These are phyloP conservation scores for Drosophila saltans DNA, from an alignment of 1,140 invertebrate species.

Conservation along the genomic window DNA sequence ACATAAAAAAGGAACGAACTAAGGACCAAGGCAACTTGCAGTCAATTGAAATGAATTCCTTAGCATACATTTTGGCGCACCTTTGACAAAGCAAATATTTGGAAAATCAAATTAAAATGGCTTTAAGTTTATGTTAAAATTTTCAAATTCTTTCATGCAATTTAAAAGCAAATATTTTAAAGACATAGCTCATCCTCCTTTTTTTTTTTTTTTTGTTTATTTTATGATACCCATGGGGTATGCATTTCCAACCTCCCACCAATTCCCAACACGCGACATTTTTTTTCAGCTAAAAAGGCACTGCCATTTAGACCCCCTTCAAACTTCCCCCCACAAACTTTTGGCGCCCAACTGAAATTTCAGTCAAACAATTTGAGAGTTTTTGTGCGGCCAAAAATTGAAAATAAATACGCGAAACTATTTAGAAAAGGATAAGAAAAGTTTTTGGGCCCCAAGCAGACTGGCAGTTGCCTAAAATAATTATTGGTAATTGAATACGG, in stretches of 20 bases:
- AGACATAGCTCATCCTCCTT: neutral
- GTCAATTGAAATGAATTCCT: neutral
- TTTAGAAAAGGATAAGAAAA: constrained; percentile 25
- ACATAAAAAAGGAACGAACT: neutral
- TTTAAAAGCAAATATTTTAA: constrained; percentile 5
- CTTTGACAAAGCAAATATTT: constrained; percentile 1
- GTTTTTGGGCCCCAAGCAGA: neutral
- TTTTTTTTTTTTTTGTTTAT: neutral
- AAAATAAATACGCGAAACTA: constrained; percentile 50
- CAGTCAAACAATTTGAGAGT: constrained; percentile 39
- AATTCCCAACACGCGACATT: constrained; percentile 22
- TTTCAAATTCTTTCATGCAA: neutral
- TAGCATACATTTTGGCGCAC: neutral
- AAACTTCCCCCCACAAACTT: neutral
- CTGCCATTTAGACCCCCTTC: neutral
- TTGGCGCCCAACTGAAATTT: constrained; percentile 38
- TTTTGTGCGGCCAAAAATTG: constrained; percentile 31
- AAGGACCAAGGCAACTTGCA: neutral
- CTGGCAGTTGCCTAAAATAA: constrained; percentile 27
- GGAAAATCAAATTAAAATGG: neutral
- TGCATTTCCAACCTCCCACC: neutral
- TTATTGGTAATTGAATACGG: constrained; percentile 45
- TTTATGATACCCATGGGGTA: neutral
- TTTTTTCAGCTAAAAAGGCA: constrained; percentile 20
- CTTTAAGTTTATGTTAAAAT: neutral